Evolutionary conservation across 2,113 vertebrate species (phyloP).

Genomic region (Nansenia antarctica): DNA sequence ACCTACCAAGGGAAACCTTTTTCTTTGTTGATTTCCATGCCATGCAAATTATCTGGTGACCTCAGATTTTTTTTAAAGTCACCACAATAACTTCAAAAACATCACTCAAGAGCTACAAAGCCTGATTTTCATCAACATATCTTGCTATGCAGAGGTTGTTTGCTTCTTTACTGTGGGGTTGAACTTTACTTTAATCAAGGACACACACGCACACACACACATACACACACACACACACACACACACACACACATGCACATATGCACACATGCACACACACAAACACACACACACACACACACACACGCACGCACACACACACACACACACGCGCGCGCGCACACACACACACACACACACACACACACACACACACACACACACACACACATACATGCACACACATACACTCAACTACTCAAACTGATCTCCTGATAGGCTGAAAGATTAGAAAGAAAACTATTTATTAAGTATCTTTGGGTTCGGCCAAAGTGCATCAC

Average conservation of each 20-base stretch:
- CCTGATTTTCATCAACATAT: neutral
- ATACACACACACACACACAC: constrained; percentile 3
- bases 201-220: constrained; percentile 5
- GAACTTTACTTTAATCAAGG: constrained; percentile 44
- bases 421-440: constrained; percentile 30
- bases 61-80: neutral
- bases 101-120: constrained; percentile 4
- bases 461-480: constrained; percentile 37
- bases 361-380: neutral
- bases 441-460: constrained; percentile 28
- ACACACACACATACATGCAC: neutral
- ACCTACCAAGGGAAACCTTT: constrained; percentile 14
- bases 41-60: neutral
- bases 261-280: neutral
- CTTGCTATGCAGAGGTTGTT: constrained; percentile 28
- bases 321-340: neutral
- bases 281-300: constrained; percentile 1
- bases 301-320: constrained; percentile 9
- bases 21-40: neutral
- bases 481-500: constrained; percentile 69
- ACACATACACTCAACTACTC: neutral
- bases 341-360: neutral
- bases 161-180: constrained; percentile 43
- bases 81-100: neutral
- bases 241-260: constrained; percentile 13